These are phyloP conservation scores for Tethea ocularis DNA, from an alignment of 2,888 invertebrate genomes.

Conservation along the genomic window DNA sequence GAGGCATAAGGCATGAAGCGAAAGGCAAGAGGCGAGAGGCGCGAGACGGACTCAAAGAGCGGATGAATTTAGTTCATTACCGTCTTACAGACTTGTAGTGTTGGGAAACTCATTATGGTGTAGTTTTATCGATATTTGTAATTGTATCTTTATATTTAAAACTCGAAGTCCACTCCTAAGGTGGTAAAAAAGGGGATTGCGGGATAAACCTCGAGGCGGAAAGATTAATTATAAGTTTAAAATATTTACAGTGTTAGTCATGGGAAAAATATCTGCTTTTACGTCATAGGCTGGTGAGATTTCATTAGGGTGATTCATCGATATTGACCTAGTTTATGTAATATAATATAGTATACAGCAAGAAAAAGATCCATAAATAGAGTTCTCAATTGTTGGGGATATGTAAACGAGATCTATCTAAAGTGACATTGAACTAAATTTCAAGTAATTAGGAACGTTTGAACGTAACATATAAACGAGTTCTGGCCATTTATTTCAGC, in stretches of 20 bases:
- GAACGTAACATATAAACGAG: not conserved
- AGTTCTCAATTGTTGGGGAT: not conserved
- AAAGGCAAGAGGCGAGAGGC: constrained; percentile 21
- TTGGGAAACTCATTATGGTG: constrained; percentile 21
- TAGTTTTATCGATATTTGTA: constrained; percentile 25
- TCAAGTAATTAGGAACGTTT: not conserved
- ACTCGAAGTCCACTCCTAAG: too few species aligned
- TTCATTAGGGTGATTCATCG: too few species aligned
- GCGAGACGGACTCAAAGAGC: constrained; percentile 61
- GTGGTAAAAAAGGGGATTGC: too few species aligned
- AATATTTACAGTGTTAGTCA: too few species aligned
- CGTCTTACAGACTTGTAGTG: constrained; percentile 65
- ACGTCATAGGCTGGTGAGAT: too few species aligned
- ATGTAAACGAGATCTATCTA: not conserved
- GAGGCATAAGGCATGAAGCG: constrained; percentile 12
- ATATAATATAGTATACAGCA: too few species aligned
- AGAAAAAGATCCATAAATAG: too few species aligned
- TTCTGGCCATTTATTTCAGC: not conserved
- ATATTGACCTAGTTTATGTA: too few species aligned
- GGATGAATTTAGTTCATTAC: constrained; percentile 74
- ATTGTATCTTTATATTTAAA: too few species aligned
- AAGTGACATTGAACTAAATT: not conserved
- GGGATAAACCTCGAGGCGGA: too few species aligned
- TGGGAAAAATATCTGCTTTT: too few species aligned
- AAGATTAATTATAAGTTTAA: not conserved